A percentile compares a stretch with the other conserved stretches of the same genome.
phyloP scores from a whole-genome alignment of 1,140 invertebrate species.

The Metaphire vulgaris region DNA sequence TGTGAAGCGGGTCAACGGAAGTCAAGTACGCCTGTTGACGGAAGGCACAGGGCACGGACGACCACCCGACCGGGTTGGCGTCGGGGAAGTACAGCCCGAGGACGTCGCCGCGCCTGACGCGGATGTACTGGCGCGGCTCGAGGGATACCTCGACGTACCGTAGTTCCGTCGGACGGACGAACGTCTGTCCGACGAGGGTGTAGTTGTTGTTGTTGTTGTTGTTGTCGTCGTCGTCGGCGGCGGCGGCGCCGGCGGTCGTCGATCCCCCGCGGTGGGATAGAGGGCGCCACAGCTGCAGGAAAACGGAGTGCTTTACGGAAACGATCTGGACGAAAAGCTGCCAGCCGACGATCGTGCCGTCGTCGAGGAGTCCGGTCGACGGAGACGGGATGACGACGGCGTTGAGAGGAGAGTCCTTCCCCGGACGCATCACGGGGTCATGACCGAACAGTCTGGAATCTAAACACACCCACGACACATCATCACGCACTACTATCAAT shows the following conservation, averaged over 20 bases:
- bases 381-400: neutral
- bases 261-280: neutral
- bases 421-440: neutral
- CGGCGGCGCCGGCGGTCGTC: too few relatives aligned
- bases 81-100: slow-evolving; percentile 21
- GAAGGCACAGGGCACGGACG: slow-evolving; percentile 22
- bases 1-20: too few relatives aligned
- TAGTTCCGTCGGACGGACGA: neutral
- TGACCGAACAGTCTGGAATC: neutral
- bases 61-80: slow-evolving; percentile 19
- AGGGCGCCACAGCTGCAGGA: neutral
- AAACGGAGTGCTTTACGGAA: neutral
- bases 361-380: neutral
- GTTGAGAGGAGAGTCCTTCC: neutral
- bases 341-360: neutral
- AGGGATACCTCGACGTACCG: neutral
- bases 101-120: neutral
- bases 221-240: too few relatives aligned
- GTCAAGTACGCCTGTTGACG: neutral
- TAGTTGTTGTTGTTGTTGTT: neutral
- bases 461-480: too few relatives aligned
- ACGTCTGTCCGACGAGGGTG: neutral
- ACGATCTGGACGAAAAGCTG: neutral
- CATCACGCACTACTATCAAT: too few relatives aligned
- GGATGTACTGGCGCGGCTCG: neutral